Evolutionary conservation across 2,113 vertebrate genomes (phyloP).

Genomic region (Leptobrachium ailaonicum): DNA sequence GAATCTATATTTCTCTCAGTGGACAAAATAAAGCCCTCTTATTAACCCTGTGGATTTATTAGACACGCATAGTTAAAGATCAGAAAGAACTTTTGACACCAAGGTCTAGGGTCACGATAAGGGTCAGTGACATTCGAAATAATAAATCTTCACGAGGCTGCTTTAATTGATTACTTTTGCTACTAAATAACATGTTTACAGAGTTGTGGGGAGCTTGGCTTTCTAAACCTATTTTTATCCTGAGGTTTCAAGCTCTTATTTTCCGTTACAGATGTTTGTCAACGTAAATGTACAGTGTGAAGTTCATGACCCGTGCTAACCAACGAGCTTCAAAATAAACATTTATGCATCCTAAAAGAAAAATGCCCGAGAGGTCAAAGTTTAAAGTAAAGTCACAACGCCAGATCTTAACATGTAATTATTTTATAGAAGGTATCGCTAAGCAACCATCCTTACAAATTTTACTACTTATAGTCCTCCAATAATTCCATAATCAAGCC

Average conservation of each 20-base stretch:
- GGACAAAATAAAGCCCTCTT: constrained; percentile 67
- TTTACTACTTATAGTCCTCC: no score
- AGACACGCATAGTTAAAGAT: constrained; percentile 72
- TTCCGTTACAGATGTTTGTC: not conserved
- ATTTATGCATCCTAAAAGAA: no score
- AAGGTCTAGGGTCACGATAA: constrained; percentile 74
- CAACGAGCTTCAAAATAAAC: no score
- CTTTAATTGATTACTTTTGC: constrained; percentile 58
- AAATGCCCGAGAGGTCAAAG: no score
- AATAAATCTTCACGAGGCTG: constrained; percentile 64
- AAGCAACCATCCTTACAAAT: no score
- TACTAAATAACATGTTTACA: constrained; percentile 56
- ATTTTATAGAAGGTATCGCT: no score
- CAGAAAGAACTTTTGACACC: constrained; percentile 72
- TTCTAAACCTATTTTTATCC: not conserved
- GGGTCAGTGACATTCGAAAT: constrained; percentile 65
- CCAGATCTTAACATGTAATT: no score
- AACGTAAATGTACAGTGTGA: not conserved
- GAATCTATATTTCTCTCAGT: constrained; percentile 76
- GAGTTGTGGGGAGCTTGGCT: constrained; percentile 47
- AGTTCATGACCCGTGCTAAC: no score
- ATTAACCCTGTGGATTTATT: constrained; percentile 69
- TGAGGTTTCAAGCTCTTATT: not conserved
- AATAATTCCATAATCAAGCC: no score
- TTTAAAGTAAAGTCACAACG: no score